Conservation (phyloP, 2,113 vertebrate species). For the Miniopterus natalensis region DNA sequence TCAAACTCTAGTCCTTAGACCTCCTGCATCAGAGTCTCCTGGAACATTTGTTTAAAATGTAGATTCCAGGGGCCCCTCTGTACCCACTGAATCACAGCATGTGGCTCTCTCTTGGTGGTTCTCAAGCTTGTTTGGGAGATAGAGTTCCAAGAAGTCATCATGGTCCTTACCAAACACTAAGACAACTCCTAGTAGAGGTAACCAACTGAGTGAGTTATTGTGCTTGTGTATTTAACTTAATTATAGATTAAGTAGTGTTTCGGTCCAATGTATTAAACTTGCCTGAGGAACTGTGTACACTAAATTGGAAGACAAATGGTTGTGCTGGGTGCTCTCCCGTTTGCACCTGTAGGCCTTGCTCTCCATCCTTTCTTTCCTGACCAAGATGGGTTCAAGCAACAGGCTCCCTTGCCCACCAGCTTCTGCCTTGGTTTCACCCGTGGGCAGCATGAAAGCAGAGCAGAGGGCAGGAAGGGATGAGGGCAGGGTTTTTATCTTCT, state of each 20-base stretch:
- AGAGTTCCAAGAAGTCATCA: not conserved
- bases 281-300: not conserved
- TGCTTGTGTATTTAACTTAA: not conserved
- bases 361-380: not conserved
- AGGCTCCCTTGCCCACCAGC: not conserved
- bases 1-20: not conserved
- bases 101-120: not conserved
- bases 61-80: not conserved
- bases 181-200: not conserved
- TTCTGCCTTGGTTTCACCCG: not conserved
- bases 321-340: not conserved
- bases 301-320: not conserved
- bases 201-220: not conserved
- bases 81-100: too few relatives aligned
- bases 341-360: not conserved
- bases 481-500: not conserved
- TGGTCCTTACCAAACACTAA: not conserved
- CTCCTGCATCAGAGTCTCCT: not conserved
- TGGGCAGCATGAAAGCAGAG: not conserved
- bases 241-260: not conserved
- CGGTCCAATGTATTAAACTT: not conserved
- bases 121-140: not conserved
- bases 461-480: not conserved
- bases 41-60: not conserved
- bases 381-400: not conserved